These are phyloP conservation scores for Alfaro cultratus DNA, from an alignment of 2,797 vertebrate genomes.

Conservation along the genomic window DNA sequence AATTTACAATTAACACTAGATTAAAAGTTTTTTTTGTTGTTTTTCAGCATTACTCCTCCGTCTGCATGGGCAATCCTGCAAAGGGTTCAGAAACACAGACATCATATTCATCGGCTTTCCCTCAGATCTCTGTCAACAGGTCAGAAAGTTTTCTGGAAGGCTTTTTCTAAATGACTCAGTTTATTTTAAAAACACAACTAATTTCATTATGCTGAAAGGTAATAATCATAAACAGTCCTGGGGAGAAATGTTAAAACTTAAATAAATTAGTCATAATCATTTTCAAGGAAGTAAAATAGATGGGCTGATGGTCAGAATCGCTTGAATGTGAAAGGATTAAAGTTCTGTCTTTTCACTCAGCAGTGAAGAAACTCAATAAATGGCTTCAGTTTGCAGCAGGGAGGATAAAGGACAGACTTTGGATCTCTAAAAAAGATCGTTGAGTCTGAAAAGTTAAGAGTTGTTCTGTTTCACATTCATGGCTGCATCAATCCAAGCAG, in stretches of 20 bases:
- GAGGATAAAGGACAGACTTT: neutral
- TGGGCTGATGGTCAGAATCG: neutral
- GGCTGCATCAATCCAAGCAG: neutral
- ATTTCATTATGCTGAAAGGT: neutral
- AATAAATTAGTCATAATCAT: neutral
- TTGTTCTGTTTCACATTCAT: neutral
- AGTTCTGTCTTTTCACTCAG: neutral
- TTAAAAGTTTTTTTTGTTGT: slow-evolving; percentile 14
- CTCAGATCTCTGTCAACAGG: slow-evolving; percentile 26
- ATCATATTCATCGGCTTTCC: slow-evolving; percentile 48
- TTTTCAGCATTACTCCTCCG: slow-evolving; percentile 41
- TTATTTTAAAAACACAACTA: slow-evolving; percentile 6
- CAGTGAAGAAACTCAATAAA: neutral
- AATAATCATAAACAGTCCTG: neutral
- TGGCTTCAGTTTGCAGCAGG: neutral
- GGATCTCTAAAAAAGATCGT: neutral
- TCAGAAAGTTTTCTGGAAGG: slow-evolving; percentile 19
- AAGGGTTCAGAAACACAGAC: slow-evolving; percentile 53
- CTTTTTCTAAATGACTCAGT: slow-evolving; percentile 1
- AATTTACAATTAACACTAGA: neutral
- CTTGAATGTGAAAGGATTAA: neutral
- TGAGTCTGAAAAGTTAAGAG: neutral
- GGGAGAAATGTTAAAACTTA: neutral
- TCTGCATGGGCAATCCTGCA: slow-evolving; percentile 55
- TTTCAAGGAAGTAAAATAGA: neutral